Conservation (phyloP, 2,113 vertebrate species). For the Myanophis thanlyinensis region DNA sequence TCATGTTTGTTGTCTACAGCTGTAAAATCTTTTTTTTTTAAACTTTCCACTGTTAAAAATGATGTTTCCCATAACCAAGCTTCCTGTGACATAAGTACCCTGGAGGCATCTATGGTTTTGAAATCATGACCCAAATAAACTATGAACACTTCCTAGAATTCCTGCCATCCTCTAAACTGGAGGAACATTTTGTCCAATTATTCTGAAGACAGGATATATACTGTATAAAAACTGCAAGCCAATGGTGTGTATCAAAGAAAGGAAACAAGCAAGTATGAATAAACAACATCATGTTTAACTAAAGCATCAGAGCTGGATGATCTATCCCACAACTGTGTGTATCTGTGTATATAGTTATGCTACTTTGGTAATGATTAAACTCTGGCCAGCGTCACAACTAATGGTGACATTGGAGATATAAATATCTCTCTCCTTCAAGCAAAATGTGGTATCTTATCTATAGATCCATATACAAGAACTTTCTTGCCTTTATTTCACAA, state of each 20-base stretch:
- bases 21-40: not conserved
- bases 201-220: conserved; percentile 62
- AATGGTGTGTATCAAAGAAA: conserved; percentile 61
- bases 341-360: not conserved
- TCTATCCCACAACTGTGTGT: not conserved
- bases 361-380: conserved; percentile 12
- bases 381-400: not conserved
- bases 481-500: not conserved
- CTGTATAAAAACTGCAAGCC: conserved; percentile 55
- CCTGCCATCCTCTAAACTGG: conserved; percentile 50
- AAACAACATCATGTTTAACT: conserved; percentile 56
- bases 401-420: not conserved
- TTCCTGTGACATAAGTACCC: conserved; percentile 59
- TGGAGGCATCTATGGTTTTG: conserved; percentile 55
- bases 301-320: conserved; percentile 46
- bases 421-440: not conserved
- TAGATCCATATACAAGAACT: not conserved
- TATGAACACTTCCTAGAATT: conserved; percentile 50
- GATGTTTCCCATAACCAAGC: conserved; percentile 47
- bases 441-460: not conserved
- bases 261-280: conserved; percentile 49
- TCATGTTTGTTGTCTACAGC: conserved; percentile 22
- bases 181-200: conserved; percentile 66
- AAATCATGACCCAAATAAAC: conserved; percentile 52
- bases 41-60: conserved; percentile 41